These are phyloP conservation scores for Periophthalmodon schlosseri DNA, from an alignment of 2,113 vertebrate species.

Conservation along the genomic window DNA sequence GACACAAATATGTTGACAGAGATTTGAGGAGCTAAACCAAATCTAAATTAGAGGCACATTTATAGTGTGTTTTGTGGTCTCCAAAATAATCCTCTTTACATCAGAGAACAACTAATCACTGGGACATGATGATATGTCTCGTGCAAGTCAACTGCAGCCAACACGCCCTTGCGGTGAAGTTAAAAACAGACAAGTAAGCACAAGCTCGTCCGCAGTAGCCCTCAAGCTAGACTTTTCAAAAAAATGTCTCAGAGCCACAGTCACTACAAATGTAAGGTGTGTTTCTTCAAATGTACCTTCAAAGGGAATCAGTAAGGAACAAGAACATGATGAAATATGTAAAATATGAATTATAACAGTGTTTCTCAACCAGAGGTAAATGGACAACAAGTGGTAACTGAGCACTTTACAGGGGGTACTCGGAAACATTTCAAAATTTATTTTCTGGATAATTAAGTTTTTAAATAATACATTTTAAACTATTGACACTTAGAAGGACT, in stretches of 20 bases:
- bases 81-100: conserved; percentile 34
- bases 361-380: background rate
- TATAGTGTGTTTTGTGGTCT: conserved; percentile 33
- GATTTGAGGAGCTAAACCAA: conserved; percentile 8
- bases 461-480: no score
- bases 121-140: conserved; percentile 56
- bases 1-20: background rate
- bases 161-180: conserved; percentile 50
- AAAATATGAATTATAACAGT: conserved; percentile 17
- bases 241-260: conserved; percentile 47
- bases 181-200: conserved; percentile 67
- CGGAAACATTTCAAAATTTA: no score
- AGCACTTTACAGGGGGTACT: no score
- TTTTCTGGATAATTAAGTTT: no score
- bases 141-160: conserved; percentile 32
- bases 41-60: conserved; percentile 14
- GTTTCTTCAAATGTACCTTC: conserved; percentile 19
- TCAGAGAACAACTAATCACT: conserved; percentile 48
- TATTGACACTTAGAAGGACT: no score
- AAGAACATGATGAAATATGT: conserved; percentile 37
- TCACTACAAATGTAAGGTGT: conserved; percentile 42
- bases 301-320: conserved; percentile 15
- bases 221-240: conserved; percentile 56
- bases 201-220: conserved; percentile 55
- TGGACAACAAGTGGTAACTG: no score